phyloP scores from a whole-genome alignment of 2,888 invertebrate genomes.

The Habroteleia sp. region DNA sequence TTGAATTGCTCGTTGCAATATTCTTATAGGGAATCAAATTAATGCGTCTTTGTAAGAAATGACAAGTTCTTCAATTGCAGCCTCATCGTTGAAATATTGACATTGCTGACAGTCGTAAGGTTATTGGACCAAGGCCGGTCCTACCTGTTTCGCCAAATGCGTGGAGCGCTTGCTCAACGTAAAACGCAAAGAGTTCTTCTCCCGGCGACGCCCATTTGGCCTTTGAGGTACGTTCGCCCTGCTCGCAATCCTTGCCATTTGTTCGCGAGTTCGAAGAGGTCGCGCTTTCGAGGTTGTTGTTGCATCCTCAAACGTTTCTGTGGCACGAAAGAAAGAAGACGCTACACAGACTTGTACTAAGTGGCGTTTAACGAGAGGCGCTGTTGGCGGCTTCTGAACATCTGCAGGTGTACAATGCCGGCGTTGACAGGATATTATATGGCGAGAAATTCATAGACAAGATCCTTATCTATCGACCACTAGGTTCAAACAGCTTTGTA shows the following conservation, averaged over 20 bases:
- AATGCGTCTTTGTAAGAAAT: background rate
- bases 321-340: constrained; percentile 41
- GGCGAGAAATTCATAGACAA: constrained; percentile 43
- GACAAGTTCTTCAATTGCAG: constrained; percentile 19
- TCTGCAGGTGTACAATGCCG: constrained; percentile 41
- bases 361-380: constrained; percentile 44
- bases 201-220: constrained; percentile 66
- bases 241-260: constrained; percentile 54
- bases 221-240: constrained; percentile 67
- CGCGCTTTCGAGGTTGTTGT: constrained; percentile 49
- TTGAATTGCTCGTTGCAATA: too few species aligned
- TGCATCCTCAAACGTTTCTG: constrained; percentile 40
- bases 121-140: constrained; percentile 77
- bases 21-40: background rate
- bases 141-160: constrained; percentile 68
- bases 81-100: constrained; percentile 41
- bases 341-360: constrained; percentile 16
- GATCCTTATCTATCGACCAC: constrained; percentile 30
- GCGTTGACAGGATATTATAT: constrained; percentile 50
- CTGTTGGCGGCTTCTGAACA: constrained; percentile 43
- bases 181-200: constrained; percentile 40
- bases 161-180: constrained; percentile 42
- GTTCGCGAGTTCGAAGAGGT: constrained; percentile 62
- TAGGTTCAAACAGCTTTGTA: constrained; percentile 4
- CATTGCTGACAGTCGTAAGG: constrained; percentile 68